Base-by-base conservation (phyloP, 2,113 vertebrate species). In the Tragelaphus strepsiceros region DNA sequence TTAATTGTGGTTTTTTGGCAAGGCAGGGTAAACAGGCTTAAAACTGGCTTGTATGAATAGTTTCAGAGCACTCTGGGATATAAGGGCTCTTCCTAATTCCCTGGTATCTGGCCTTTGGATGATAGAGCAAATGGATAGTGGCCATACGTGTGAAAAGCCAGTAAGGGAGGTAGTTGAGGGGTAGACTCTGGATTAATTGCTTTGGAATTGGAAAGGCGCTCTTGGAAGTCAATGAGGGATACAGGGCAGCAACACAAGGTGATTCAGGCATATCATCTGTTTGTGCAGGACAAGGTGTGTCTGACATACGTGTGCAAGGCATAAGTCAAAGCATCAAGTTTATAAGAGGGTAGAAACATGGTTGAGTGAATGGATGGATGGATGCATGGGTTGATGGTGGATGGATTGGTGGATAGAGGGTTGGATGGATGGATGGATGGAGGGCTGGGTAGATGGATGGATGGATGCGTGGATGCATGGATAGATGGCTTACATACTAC, bases 291-390 rank as follows among this genome's bases (percentile, higher is more conserved):
- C 53, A 32, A 78, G 6, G 2, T 64, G 7, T 46, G 16, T 16
- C n/a, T 28, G 11, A 53, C n/a, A 12, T 32, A 43, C 1, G 2
- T 17, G 17, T 9, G 1, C 1, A 12, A 6, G 4, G 26, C 22
- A 53, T 9, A 21, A 53, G 22, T 62, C 17, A 80, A 35, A 89
- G 16, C 32, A n/a, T 22, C 24, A 10, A n/a, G 26, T 49, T 71
- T 17, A 64, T 30, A n/a, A n/a, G 15, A 93, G 22, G 30, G 49
- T 22, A 7, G 46, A 71, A 62, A 53, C 11, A 9, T 11, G 1
- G 7, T 24, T 85, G 51, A n/a, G 32, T 49, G 28, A 26, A 49
- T 64, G 43, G 15, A 4, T 13, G 26, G 35, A 53, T 35, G 32
- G 13, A 26, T 88, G 30, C 19, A 16, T 58, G 54, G 54, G 3